Evolutionary conservation across 2,113 vertebrate species (phyloP), one percentile per base, ranked within the genome.

Genomic region (Zosterops pallidus): DNA sequence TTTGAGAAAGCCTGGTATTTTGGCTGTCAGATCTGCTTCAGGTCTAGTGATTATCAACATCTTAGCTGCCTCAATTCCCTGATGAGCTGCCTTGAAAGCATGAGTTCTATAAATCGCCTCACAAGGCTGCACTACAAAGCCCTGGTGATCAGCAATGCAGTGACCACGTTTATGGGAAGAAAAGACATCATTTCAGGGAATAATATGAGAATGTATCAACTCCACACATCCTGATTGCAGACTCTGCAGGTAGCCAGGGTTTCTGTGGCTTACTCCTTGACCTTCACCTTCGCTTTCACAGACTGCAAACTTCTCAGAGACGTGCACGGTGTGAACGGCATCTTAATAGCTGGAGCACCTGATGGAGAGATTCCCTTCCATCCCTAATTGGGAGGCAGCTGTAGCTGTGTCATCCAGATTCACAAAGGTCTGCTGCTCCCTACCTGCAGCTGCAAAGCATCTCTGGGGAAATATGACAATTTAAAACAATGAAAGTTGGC

Each of bases 31-130:
- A 95, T 82, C 93, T 92, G 37, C 95, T 96, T 95, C 90, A 71
- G 79, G 62, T 74, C 82, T 79, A 78, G 65, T 88, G 88, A 95
- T 96, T 84, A 97, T 82, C 84, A 95, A 22, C 79, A 85, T 92
- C 83, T 97, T 91, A 95, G 92, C 92, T 95, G 62, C 57, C 89
- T 91, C 94, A 84, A 91, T 91, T 96, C 96, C 94, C 92, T 44
- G 67, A 90, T 90, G 95, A 94, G 72, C 89, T 84, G 88, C 62
- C 69, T 87, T 60, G 92, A 86, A 91, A 92, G 81, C 86, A 59
- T 17, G 83, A 89, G 72, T 49, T 93, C 79, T 86, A 89, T 94
- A 93, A 96, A 94, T 88, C 95, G 39, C 76, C 91, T 91, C 97
- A 75, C n/a, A 23, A 5, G 6, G 5, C 71, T n/a, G 22, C 8